Base-by-base conservation (phyloP, 2,113 vertebrate genomes). In the Trochalopteron elliotii region DNA sequence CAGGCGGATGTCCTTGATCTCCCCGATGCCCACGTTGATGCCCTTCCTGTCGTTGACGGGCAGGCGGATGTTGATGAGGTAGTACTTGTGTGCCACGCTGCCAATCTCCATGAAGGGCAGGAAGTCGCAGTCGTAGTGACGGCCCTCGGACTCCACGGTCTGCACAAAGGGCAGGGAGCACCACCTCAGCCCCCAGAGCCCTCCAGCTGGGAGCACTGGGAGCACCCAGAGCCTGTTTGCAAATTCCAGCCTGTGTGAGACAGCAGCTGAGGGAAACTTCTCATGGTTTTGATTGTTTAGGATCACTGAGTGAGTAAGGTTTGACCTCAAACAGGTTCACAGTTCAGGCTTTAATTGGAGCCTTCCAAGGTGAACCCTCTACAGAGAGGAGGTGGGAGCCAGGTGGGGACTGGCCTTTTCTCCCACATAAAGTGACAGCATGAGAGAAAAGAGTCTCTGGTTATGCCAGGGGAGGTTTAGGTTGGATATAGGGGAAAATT, bases 41-140 rank as follows among this genome's bases (percentile, higher is more conserved):
- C 98, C 99, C 96, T 99, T 99, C 83, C 97, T 98, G 76, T 99
- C 99, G 10, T 98, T 99, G 50, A 99, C 99, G 3, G 99, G 99
- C 45, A 99, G 98, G 9, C 99, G 98, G 93, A 99, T 99, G 97
- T 99, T 99, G 87, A 99, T 97, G 49, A 99, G 99, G 88, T 99
- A 99, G 96, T 98, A 99, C 75, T 99, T 99, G 94, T 99, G 99
- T 35, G 98, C 98, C 85, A 99, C 99, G 2, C 98, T 99, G 50
- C 99, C 99, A 0, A 99, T 96, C 97, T 99, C 99, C 98, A 99
- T 99, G 97, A 99, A 99, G 37, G 99, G 99, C 65, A 99, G 97
- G 35, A 98, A 97, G 42, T 99, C 99, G 19, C 99, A 99, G 15
- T 99, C 98, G 6, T 99, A 99, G 97, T 98, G 97, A 5, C 99